These are phyloP conservation scores for Acanthiza pusilla DNA, from an alignment of 2,797 vertebrate genomes.

Conservation along the genomic window DNA sequence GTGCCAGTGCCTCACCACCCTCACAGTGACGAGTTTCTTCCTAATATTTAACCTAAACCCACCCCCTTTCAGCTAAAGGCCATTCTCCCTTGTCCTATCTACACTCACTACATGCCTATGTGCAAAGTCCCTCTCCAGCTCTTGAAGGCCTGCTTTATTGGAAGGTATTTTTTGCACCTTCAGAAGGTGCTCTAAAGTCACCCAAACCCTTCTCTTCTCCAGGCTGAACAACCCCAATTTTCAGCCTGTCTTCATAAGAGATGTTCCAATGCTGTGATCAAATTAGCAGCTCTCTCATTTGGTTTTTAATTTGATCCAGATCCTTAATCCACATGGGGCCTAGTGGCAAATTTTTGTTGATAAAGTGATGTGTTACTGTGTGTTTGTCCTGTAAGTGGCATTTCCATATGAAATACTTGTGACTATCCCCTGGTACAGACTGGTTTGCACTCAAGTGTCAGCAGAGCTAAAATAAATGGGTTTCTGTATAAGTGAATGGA, in stretches of 20 bases:
- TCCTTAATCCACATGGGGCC: not conserved
- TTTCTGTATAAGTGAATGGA: not conserved
- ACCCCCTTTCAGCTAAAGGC: not conserved
- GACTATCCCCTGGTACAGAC: not conserved
- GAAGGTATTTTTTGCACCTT: not conserved
- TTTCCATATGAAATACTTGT: not conserved
- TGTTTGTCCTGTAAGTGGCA: not conserved
- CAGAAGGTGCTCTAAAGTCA: not conserved
- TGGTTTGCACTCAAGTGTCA: not conserved
- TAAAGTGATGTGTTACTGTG: fast-evolving
- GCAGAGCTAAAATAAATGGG: not conserved
- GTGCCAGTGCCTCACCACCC: not conserved
- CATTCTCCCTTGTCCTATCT: not conserved
- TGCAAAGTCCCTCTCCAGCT: not conserved
- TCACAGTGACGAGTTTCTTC: not conserved
- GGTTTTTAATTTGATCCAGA: not conserved
- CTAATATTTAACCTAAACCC: not conserved
- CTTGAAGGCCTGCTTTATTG: not conserved
- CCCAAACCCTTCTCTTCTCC: not conserved
- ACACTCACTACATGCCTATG: fast-evolving
- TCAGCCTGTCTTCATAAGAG: not conserved
- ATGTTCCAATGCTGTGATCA: not conserved
- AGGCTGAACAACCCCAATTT: not conserved
- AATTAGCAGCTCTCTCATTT: not conserved
- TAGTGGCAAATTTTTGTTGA: not conserved